phyloP scores from a whole-genome alignment of 2,113 vertebrate genomes.

The Corythoichthys haematopterus region DNA sequence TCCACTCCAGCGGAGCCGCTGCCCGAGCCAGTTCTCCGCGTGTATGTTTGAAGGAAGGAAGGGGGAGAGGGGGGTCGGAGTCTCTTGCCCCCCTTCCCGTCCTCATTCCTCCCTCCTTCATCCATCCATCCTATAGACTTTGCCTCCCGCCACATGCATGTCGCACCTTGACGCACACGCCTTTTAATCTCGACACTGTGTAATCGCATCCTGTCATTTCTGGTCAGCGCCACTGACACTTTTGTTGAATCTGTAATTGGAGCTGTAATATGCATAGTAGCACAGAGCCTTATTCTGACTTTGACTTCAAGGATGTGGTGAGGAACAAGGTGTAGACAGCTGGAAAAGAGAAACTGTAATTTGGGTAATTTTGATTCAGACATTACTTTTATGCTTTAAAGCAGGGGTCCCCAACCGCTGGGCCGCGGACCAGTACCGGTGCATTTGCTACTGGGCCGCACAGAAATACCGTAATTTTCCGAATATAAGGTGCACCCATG shows the following conservation, averaged over 20 bases:
- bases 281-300: conserved; percentile 28
- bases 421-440: too few species aligned
- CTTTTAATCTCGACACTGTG: conserved; percentile 58
- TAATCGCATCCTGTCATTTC: conserved; percentile 62
- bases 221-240: conserved; percentile 46
- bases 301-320: conserved; percentile 29
- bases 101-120: conserved; percentile 20
- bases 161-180: conserved; percentile 42
- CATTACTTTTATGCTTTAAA: too few species aligned
- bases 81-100: conserved; percentile 18
- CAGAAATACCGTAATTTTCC: too few species aligned
- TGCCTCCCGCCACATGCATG: conserved; percentile 47
- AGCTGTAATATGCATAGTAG: conserved; percentile 44
- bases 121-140: conserved; percentile 50
- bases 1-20: conserved; percentile 79
- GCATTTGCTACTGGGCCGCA: too few species aligned
- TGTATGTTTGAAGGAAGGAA: conserved; percentile 69
- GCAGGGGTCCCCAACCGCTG: too few species aligned
- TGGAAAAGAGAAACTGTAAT: not conserved
- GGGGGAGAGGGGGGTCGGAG: conserved; percentile 51
- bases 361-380: not conserved
- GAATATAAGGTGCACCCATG: too few species aligned
- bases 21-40: conserved; percentile 70
- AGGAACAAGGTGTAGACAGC: conserved; percentile 6
- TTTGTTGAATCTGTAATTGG: conserved; percentile 35